These are phyloP conservation scores for Meleagris gallopavo DNA, from an alignment of 2,113 vertebrate genomes.

Conservation along the genomic window DNA sequence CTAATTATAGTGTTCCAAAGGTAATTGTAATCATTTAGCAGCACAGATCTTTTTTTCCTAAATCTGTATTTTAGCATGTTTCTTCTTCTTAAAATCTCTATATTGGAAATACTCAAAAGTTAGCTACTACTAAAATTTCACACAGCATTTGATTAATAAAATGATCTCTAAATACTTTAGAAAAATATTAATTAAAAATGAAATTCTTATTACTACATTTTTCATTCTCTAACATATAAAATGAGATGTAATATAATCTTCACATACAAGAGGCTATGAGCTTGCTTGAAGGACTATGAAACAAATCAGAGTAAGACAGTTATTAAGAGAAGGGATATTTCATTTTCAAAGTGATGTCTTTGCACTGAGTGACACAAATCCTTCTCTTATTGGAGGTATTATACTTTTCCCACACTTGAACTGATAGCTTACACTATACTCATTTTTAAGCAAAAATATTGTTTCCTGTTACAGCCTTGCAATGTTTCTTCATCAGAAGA, in stretches of 20 bases:
- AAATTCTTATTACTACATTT: not conserved
- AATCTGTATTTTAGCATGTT: not conserved
- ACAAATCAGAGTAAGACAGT: not conserved
- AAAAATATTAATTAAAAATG: not conserved
- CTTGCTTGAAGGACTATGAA: not conserved
- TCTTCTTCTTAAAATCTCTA: not conserved
- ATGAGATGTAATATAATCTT: too few species aligned
- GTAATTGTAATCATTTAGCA: rapidly evolving
- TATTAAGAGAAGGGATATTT: not conserved
- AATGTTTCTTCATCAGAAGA: not conserved
- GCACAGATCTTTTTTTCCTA: not conserved
- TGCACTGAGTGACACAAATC: not conserved
- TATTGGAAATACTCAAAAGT: not conserved
- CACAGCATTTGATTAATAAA: not conserved
- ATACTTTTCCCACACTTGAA: not conserved
- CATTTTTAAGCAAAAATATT: not conserved
- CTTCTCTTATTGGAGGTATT: not conserved
- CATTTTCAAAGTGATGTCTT: not conserved
- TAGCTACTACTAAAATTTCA: not conserved
- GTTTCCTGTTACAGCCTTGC: not conserved
- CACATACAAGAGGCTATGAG: not conserved
- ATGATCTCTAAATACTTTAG: not conserved
- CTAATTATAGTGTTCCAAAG: not conserved
- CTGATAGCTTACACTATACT: not conserved
- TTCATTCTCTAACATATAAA: not conserved